phyloP scores from a whole-genome alignment of 2,888 invertebrate species.

The Hirtodrosophila histrioides region DNA sequence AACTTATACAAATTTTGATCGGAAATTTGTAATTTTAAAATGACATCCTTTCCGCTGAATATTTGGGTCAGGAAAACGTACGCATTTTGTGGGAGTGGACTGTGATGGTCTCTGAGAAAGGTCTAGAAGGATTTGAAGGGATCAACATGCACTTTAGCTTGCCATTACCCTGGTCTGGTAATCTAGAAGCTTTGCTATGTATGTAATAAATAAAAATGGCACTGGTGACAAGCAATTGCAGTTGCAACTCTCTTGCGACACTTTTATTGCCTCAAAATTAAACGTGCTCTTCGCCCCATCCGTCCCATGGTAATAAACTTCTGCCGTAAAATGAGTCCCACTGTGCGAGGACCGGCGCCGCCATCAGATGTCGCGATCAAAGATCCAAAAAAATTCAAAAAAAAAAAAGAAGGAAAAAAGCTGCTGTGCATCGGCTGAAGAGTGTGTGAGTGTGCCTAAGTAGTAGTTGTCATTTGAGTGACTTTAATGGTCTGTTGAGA shows the following conservation, averaged over 20 bases:
- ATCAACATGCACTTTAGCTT: too few species aligned
- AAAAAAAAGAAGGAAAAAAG: constrained; percentile 24
- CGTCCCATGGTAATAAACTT: constrained; percentile 41
- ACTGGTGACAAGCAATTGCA: constrained; percentile 16
- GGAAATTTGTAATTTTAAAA: too few species aligned
- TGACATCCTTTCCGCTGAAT: too few species aligned
- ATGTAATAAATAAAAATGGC: constrained; percentile 15
- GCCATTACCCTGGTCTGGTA: too few species aligned
- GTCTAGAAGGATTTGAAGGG: too few species aligned
- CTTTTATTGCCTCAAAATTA: constrained; percentile 19
- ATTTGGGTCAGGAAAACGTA: too few species aligned
- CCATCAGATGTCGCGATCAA: constrained; percentile 76
- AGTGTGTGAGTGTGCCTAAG: constrained; percentile 71
- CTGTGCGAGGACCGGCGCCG: constrained; percentile 65
- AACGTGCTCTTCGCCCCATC: not conserved
- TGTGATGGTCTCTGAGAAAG: too few species aligned
- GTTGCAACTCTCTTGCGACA: constrained; percentile 15
- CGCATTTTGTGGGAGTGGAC: too few species aligned
- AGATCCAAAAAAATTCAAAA: constrained; percentile 45
- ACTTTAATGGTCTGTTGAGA: constrained; percentile 85
- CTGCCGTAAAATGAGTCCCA: constrained; percentile 62
- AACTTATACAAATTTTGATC: too few species aligned
- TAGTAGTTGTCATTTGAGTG: constrained; percentile 84
- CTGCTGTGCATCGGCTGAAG: constrained; percentile 25
- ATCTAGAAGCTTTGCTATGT: not conserved